These are phyloP conservation scores for Tanytarsus gracilentus DNA, from an alignment of 2,888 invertebrate genomes.

Conservation along the genomic window DNA sequence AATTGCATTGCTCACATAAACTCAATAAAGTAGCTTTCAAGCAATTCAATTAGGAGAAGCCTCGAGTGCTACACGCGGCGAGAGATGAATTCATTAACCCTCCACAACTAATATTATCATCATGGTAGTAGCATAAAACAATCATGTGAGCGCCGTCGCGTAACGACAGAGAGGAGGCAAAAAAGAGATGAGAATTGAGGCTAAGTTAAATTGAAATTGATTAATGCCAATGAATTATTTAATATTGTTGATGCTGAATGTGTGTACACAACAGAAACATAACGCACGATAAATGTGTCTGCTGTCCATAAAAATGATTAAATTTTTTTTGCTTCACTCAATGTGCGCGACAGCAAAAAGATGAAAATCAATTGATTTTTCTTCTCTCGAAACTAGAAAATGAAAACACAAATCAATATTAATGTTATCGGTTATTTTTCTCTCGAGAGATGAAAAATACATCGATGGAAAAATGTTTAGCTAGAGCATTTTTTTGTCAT, in stretches of 20 bases:
- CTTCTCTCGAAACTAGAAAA: too few species aligned
- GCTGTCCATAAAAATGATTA: constrained; percentile 22
- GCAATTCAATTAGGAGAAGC: constrained; percentile 8
- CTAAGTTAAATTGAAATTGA: constrained; percentile 29
- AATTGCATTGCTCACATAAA: constrained; percentile 4
- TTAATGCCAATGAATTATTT: constrained; percentile 29
- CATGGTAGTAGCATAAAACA: neutral
- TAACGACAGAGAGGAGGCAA: neutral
- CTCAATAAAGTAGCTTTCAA: neutral
- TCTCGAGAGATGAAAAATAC: too few species aligned
- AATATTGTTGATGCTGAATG: neutral
- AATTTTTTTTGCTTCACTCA: constrained; percentile 9
- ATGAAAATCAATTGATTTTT: neutral
- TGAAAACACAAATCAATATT: constrained; percentile 21
- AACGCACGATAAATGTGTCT: neutral
- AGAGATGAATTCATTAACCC: constrained; percentile 12
- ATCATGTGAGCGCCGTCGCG: neutral
- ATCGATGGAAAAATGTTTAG: too few species aligned
- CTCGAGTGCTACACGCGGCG: neutral
- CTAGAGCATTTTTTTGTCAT: too few species aligned
- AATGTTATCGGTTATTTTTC: too few species aligned
- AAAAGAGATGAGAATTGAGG: constrained; percentile 6
- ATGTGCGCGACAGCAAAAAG: neutral
- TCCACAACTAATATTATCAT: neutral
- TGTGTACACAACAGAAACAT: neutral